Base-by-base conservation (phyloP, 2,113 vertebrate genomes). In the Rana temporaria region DNA sequence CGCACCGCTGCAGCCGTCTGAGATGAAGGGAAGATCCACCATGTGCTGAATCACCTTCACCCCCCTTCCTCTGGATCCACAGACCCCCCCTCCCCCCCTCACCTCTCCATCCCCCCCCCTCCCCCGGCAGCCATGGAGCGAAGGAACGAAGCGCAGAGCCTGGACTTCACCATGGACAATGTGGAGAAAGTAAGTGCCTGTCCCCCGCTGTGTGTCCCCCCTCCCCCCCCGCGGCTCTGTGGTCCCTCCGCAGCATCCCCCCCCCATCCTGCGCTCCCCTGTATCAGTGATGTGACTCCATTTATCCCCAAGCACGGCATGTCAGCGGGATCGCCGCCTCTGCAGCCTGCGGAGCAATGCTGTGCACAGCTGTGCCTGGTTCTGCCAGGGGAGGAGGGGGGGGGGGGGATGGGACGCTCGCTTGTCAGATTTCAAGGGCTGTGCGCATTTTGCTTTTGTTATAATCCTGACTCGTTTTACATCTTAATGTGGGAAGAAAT, bases 161-260 rank as follows among this genome's bases (percentile, higher is more conserved):
- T 96, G 90, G 97, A 98, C 91, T 97, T 98, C 91, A 97, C 96
- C 2, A 96, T 98, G 93, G 97, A 98, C 81, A 98, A 98, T 90
- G 97, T 98, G 86, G 97, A 98, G 88, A 97, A 98, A 96, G 97
- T 98, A 88, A 88, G 91, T 24, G 26, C 53, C 18, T 4, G 8
- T 38, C 8, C n/a, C 3, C 22, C 1, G n/a, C 42, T 2, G 42
- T 11, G 14, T 48, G 42, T 8, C 1, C 8, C 34, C 5, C 34
- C 7, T 5, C 34, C 4, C 6, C 34, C 7, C 34, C 32, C 6
- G 32, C 32, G 3, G 6, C 6, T 6, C 32, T 3, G 3, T 4
- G 3, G 6, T 3, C 32, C 42, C 8, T 48, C 9, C 9, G 6
- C 42, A 9, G 42, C 42, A 12, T 48, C 42, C 42, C 42, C 7